Evolutionary conservation across 2,797 vertebrate species (phyloP).

Genomic region (Rallus crepitans): DNA sequence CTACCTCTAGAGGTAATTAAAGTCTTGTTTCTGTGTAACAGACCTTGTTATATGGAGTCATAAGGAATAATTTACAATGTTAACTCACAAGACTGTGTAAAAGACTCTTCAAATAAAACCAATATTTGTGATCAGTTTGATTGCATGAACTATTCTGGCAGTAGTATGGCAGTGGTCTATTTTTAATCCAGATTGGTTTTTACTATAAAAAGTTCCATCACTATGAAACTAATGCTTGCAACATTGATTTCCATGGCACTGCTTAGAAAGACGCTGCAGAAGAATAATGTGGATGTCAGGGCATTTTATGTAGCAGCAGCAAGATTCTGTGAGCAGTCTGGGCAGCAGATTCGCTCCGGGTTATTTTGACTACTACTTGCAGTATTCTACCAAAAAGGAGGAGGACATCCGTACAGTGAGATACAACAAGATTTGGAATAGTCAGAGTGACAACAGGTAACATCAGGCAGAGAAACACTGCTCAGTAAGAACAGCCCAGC

Average conservation of each 20-base stretch:
- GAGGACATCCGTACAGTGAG: background rate
- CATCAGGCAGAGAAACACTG: background rate
- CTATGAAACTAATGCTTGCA: background rate
- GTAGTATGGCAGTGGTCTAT: background rate
- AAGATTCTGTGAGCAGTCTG: background rate
- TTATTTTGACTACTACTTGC: background rate
- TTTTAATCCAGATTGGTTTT: background rate
- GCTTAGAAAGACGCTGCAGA: background rate
- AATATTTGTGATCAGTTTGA: background rate
- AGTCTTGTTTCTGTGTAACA: background rate
- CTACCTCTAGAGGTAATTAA: background rate
- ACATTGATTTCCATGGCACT: background rate
- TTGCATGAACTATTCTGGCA: background rate
- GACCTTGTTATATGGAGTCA: background rate
- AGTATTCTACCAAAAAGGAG: background rate
- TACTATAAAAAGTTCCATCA: background rate
- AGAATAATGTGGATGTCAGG: background rate
- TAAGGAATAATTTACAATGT: background rate
- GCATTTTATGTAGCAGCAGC: background rate
- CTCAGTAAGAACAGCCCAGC: background rate
- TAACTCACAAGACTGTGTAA: background rate
- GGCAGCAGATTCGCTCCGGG: background rate
- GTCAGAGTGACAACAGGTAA: background rate
- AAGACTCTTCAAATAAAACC: background rate
- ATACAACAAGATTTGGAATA: background rate